Evolutionary conservation across 2,113 vertebrate genomes (phyloP), one percentile per base, ranked within the genome.

Genomic region (Eulemur macaco): DNA sequence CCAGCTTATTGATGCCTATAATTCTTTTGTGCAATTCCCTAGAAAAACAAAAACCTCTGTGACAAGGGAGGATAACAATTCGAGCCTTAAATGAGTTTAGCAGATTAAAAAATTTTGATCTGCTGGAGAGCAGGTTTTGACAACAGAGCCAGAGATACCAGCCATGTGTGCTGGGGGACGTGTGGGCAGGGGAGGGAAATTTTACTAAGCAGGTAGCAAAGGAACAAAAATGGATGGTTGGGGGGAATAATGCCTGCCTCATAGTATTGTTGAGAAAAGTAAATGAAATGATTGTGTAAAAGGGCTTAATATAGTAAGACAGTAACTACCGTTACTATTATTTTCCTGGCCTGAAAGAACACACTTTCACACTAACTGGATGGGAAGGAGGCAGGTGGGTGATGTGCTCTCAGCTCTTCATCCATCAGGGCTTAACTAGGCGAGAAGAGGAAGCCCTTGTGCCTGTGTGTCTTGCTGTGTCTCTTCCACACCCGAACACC

Each of bases 261-360:
- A 12, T 23, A n/a, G 23, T 82, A 60, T 63, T 82, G 13, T 76
- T 81, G 42, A 74, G n/a, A 82, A 63, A 78, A 27, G 56, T 86
- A 89, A 77, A 58, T 68, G 71, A 56, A 64, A 80, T 63, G 34
- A 64, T n/a, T 74, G 1, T 34, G 8, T 86, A n/a, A 69, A 66
- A 86, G 31, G 47, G 71, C 10, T 87, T 76, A 56, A 34, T 17
- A 52, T 45, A 80, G 31, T 58, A 88, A 76, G 66, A 82, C 76
- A 76, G 56, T 92, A 37, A 27, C 29, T 63, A 39, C 15, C 80
- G 20, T 58, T 82, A 80, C 27, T 76, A 17, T 52, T 56, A 23
- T 56, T 88, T 95, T 92, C 84, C 73, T 83, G 50, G 20, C 31
- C 10, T 92, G 37, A 82, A 82, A 76, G 89, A 88, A 81, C 20